Percentiles rank a stretch among this genome's conserved stretches.
Conservation (phyloP, 35 echinoderm and acorn worm species). For the Apostichopus californicus region DNA sequence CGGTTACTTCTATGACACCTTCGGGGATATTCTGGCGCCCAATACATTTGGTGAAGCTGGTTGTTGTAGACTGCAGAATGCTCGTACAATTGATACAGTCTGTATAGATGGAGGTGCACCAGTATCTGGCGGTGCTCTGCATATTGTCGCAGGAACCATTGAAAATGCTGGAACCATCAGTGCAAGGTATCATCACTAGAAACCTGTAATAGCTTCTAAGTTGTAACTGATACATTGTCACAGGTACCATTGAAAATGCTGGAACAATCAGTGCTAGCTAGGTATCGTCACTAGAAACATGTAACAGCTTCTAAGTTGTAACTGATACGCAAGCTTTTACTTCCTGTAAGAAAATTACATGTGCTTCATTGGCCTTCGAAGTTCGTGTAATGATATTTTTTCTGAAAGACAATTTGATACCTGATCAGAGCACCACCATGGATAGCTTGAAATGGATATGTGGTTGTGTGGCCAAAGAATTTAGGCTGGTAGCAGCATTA, state of each 20-base stretch:
- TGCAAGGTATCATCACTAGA: slow-evolving; percentile 48
- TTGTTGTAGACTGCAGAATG: slow-evolving; percentile 33
- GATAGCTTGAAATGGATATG: not conserved
- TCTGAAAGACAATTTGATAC: no score
- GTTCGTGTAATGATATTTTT: no score
- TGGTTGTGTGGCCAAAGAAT: no score
- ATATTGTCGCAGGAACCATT: slow-evolving; percentile 45
- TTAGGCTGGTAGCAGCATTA: no score
- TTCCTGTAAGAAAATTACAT: no score
- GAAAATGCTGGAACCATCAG: slow-evolving; percentile 68
- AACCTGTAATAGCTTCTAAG: not conserved
- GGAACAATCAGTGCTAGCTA: slow-evolving; percentile 79
- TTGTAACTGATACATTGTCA: slow-evolving; percentile 2
- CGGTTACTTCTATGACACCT: not conserved
- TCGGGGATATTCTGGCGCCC: slow-evolving; percentile 51
- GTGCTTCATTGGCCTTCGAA: no score
- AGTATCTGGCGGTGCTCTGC: slow-evolving; percentile 73
- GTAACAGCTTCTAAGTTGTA: not conserved
- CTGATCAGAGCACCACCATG: no score
- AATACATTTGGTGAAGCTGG: slow-evolving; percentile 67
- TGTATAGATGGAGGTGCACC: slow-evolving; percentile 62
- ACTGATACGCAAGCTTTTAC: not conserved
- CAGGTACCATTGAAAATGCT: slow-evolving; percentile 48
- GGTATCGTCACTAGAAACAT: slow-evolving; percentile 20
- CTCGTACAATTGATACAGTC: not conserved